Percentiles rank a stretch among this genome's conserved stretches.
Conservation (phyloP, 2,113 vertebrate species). For the Xenopus borealis region DNA sequence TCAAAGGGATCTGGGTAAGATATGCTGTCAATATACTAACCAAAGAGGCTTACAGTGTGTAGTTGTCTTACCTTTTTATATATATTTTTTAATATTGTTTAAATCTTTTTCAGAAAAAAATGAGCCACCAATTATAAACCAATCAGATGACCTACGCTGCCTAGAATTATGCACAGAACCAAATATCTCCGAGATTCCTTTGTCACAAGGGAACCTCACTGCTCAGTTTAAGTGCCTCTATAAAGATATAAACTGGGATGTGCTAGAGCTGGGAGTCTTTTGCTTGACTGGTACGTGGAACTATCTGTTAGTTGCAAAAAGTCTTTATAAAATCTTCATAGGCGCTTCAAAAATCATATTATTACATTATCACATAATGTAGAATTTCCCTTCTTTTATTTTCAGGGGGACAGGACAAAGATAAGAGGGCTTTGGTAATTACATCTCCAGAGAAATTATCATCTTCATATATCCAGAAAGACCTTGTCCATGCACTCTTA, state of each 20-base stretch:
- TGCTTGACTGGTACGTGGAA: conserved; percentile 60
- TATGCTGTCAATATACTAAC: background rate
- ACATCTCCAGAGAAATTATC: conserved; percentile 53
- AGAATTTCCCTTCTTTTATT: conserved; percentile 28
- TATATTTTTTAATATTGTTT: background rate
- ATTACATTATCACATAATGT: too few relatives aligned
- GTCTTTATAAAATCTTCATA: background rate
- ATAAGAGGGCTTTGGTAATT: conserved; percentile 73
- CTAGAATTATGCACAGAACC: background rate
- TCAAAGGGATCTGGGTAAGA: background rate
- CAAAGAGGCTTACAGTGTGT: background rate
- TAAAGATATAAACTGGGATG: conserved; percentile 60
- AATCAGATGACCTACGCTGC: conserved; percentile 2
- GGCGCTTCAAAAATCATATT: too few relatives aligned
- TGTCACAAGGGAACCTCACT: background rate
- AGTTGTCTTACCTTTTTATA: background rate
- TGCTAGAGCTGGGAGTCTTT: conserved; percentile 68
- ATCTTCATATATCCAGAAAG: conserved; percentile 50
- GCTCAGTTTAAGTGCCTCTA: conserved; percentile 18
- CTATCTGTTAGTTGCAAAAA: background rate
- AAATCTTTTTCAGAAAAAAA: conserved; percentile 5
- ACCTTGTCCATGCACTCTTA: conserved; percentile 63
- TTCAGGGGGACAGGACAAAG: conserved; percentile 68
- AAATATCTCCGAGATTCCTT: conserved; percentile 8
- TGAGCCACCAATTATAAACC: background rate